Evolutionary conservation across 2,888 invertebrate genomes (phyloP), one percentile per base, ranked within the genome.

Genomic region (Drosophila paranaensis): DNA sequence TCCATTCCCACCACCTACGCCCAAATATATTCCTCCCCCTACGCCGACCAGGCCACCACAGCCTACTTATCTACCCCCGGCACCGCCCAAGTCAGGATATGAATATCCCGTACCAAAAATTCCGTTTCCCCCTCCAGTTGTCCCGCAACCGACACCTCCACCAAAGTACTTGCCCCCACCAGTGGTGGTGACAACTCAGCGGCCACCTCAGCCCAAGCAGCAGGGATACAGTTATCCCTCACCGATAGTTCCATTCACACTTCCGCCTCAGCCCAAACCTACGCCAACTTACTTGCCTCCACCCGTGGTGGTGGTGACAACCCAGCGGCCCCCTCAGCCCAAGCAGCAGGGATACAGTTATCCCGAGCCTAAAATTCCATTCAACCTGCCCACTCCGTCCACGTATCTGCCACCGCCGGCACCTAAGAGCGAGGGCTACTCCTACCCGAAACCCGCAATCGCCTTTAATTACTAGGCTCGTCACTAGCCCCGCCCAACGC

Each of bases 401-500:
- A 68, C 63, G 14, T 75, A 80, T 35, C 67, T 82, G 55, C 82
- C 82, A 8, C 77, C 82, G 8, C 73, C 81, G 4, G 67, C 60
- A 10, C 77, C 85, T 16, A 86, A 75, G 33, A 57, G 60, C 50
- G 71, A 68, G 3, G 90, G 90, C 30, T 90, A 90, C 60, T 81
- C 82, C 8, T 90, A 90, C 55, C 90, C 91, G 0, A 81, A 82
- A 55, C 91, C 91, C n/a, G 65, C 83, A 37, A 73, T 89, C 56
- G 67, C 81, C 16, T 90, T 90, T 55, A 60, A 82, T 48, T 91
- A 71, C 51, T 90, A 79, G 82, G 60, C 62, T 53, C 46, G 45
- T 55, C 66, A 11, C n/a, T 8, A 60, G 40, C 60, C 46, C 48
- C 57, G 54, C 46, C 67, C 77, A 71, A 73, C 77, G 77, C 61